Evolutionary conservation across 2,797 vertebrate species (phyloP).

Genomic region (Tadarida brasiliensis): DNA sequence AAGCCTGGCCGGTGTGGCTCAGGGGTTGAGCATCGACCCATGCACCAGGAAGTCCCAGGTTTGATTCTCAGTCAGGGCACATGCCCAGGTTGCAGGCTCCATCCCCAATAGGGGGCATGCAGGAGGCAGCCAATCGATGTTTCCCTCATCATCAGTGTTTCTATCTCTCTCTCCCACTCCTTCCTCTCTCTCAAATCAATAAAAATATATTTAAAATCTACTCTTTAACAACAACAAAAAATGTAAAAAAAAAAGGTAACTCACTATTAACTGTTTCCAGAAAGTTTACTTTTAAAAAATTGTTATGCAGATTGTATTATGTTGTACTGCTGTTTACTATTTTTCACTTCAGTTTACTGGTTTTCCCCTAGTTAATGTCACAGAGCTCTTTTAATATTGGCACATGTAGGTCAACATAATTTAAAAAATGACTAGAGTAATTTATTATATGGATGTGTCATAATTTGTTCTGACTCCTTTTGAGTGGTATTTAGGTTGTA

Average conservation of each 20-base stretch:
- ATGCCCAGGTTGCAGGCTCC: too few relatives aligned
- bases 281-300: conserved; percentile 44
- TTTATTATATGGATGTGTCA: not conserved
- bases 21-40: too few relatives aligned
- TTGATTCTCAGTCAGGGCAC: too few relatives aligned
- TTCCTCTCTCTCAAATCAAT: too few relatives aligned
- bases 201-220: too few relatives aligned
- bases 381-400: conserved; percentile 3
- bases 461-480: conserved; percentile 30
- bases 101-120: too few relatives aligned
- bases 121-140: too few relatives aligned
- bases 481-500: conserved; percentile 34
- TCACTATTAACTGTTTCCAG: conserved; percentile 11
- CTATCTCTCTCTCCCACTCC: too few relatives aligned
- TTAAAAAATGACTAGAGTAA: not conserved
- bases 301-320: not conserved
- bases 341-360: not conserved
- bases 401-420: not conserved
- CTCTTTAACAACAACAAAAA: not conserved
- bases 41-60: too few relatives aligned
- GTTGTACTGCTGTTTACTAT: not conserved
- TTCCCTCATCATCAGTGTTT: too few relatives aligned
- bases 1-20: too few relatives aligned
- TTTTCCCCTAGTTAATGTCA: conserved; percentile 4
- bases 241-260: conserved; percentile 39